Percentiles rank a stretch among this genome's conserved stretches.
Evolutionary conservation across 2,113 vertebrate species (phyloP).

Genomic region (Beaufortia kweichowensis): DNA sequence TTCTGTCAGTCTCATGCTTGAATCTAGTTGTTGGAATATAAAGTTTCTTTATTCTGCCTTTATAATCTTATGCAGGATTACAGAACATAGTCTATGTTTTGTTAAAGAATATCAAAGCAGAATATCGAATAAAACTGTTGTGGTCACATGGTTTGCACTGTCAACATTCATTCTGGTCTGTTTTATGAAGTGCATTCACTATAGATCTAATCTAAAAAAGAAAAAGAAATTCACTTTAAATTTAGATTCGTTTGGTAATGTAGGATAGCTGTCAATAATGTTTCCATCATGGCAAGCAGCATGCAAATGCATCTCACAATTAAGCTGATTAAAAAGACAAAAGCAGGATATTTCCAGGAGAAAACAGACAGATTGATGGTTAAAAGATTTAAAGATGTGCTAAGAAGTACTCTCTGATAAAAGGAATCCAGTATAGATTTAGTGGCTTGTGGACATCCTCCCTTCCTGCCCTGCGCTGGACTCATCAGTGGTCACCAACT

Average conservation of each 20-base stretch:
- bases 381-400: slow-evolving; percentile 41
- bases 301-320: background rate
- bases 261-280: background rate
- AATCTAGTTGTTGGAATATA: background rate
- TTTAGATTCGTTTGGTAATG: background rate
- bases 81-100: background rate
- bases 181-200: background rate
- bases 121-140: background rate
- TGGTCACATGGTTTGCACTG: background rate
- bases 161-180: background rate
- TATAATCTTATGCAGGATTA: too few species aligned
- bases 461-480: slow-evolving; percentile 23
- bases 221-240: background rate
- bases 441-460: slow-evolving; percentile 45
- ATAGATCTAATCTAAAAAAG: background rate
- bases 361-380: slow-evolving; percentile 17
- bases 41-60: background rate
- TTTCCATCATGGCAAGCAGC: slow-evolving; percentile 7
- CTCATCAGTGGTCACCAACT: slow-evolving; percentile 49
- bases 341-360: background rate
- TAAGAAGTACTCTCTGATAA: slow-evolving; percentile 59
- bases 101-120: background rate
- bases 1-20: slow-evolving; percentile 18
- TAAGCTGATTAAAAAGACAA: background rate
- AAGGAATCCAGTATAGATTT: slow-evolving; percentile 55